Evolutionary conservation across 2,797 vertebrate species (phyloP), one percentile per base, ranked within the genome.

Genomic region (Syngnathus rostellatus): DNA sequence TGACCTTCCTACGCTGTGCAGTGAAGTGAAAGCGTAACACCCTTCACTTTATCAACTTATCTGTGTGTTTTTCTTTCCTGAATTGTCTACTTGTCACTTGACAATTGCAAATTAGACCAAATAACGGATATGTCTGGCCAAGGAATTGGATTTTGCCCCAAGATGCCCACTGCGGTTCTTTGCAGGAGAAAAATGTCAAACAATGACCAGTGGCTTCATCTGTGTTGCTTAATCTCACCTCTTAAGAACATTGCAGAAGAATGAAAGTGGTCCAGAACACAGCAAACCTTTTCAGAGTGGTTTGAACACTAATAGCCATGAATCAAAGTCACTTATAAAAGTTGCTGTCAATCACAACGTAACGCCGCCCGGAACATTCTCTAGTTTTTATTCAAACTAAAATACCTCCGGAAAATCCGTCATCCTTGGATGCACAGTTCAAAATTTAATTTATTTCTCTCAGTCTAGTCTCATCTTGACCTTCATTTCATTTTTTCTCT

Each of bases 1-100:
- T 82, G 87, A 87, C 88, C 87, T 87, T 86, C 86, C 72, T 72
- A 78, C 77, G 59, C 63, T 72, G 70, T 81, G 83, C 82, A 69
- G 71, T 68, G 77, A 55, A 39, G 70, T 71, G 76, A 75, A 74
- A 84, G 80, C 84, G 75, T 81, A 84, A 87, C 85, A 77, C 72
- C 75, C 79, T 77, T 83, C 81, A 76, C 77, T 85, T 85, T 77
- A 83, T 86, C 82, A 83, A 72, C 76, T 79, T 83, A 84, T 85
- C 79, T 81, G 68, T 80, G 75, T 81, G 79, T 76, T 78, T 76
- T 78, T 79, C 67, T 79, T 77, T 78, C 64, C 50, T 51, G 55
- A 61, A 63, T 57, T 73, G 65, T 60, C 69, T 38, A 73, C 74
- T 76, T 75, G 68, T 73, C 74, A 62, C 68, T 74, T 84, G 81